Conservation (phyloP, 2,113 vertebrate species). For the Rhabdornis inornatus region DNA sequence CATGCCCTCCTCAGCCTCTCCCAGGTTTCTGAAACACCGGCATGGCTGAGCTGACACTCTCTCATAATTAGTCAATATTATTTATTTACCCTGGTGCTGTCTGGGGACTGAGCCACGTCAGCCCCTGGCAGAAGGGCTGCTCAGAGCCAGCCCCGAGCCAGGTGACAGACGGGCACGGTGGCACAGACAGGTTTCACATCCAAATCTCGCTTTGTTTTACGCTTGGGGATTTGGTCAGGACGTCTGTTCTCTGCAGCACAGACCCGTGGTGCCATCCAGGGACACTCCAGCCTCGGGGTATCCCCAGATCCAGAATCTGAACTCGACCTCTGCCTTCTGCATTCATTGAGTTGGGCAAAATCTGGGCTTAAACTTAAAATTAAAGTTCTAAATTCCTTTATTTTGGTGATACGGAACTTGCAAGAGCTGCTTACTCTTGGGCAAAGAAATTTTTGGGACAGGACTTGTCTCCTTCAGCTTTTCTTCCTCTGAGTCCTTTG, state of each 20-base stretch:
- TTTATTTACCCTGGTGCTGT: background rate
- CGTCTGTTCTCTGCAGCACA: background rate
- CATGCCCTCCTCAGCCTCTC: background rate
- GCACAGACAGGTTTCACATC: fast-evolving
- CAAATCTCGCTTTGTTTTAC: background rate
- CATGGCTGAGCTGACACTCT: fast-evolving
- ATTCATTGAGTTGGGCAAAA: fast-evolving
- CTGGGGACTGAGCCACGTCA: background rate
- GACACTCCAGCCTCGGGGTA: background rate
- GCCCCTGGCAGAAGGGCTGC: background rate
- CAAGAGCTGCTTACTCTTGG: background rate
- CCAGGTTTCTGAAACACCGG: background rate
- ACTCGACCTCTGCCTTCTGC: background rate
- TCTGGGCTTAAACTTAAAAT: background rate
- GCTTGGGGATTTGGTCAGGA: fast-evolving
- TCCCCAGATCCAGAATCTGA: background rate
- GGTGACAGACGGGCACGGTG: background rate
- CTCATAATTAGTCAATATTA: background rate
- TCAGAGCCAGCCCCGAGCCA: background rate
- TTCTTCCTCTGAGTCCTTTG: background rate
- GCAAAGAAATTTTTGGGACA: background rate
- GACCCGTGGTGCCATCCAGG: fast-evolving
- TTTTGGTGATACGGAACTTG: background rate
- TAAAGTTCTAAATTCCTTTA: fast-evolving
- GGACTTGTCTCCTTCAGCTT: background rate